phyloP scores from a whole-genome alignment of 1,140 invertebrate genomes.

The Brachionus sp. region DNA sequence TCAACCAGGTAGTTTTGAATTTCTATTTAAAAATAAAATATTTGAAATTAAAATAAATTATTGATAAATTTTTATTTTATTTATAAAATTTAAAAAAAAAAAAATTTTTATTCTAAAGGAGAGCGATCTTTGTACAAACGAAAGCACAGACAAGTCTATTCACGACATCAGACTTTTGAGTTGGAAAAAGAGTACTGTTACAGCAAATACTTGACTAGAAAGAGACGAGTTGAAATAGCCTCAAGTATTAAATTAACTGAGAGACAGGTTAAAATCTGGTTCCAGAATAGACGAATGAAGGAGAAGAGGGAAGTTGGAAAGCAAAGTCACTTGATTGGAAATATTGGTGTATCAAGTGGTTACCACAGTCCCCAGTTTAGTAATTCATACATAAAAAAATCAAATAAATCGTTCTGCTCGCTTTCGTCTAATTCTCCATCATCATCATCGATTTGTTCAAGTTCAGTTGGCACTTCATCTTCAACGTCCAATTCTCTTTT shows the following conservation, averaged over 20 bases:
- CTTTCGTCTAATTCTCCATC: background rate
- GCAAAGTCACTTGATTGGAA: slow-evolving; percentile 24
- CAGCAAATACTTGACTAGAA: slow-evolving; percentile 45
- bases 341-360: background rate
- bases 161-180: slow-evolving; percentile 44
- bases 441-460: background rate
- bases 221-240: slow-evolving; percentile 45
- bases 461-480: background rate
- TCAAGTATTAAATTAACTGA: slow-evolving; percentile 24
- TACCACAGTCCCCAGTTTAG: background rate
- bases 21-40: background rate
- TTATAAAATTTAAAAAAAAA: too few species aligned
- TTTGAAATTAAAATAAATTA: too few species aligned
- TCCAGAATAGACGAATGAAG: slow-evolving; percentile 47
- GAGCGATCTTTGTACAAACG: slow-evolving; percentile 38
- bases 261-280: slow-evolving; percentile 46
- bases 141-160: slow-evolving; percentile 46
- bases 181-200: slow-evolving; percentile 46
- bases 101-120: too few species aligned
- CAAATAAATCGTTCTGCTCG: slow-evolving; percentile 10
- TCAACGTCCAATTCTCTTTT: background rate
- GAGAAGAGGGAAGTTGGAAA: slow-evolving; percentile 44
- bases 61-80: too few species aligned
- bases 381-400: background rate
- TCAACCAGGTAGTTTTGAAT: slow-evolving; percentile 26